phyloP scores from a whole-genome alignment of 2,888 invertebrate genomes.

The Lymantria dispar region DNA sequence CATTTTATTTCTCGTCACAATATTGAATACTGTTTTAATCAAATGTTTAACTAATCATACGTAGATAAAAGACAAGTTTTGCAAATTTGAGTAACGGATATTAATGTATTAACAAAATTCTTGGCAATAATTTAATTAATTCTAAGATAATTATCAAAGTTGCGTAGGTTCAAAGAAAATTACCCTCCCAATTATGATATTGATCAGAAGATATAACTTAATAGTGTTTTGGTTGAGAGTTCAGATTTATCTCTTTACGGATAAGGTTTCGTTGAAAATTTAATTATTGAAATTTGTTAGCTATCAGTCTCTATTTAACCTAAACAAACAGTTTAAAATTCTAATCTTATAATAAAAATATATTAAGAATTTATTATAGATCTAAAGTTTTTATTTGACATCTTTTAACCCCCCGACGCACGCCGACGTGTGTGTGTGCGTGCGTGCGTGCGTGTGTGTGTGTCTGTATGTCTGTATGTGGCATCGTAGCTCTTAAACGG shows the following conservation, averaged over 20 bases:
- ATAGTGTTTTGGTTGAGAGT: constrained; percentile 19
- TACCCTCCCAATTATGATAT: constrained; percentile 44
- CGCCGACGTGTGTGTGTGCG: no score
- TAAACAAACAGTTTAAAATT: no score
- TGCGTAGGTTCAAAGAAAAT: constrained; percentile 45
- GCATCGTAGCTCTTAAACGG: no score
- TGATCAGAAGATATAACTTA: constrained; percentile 39
- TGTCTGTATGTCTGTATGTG: no score
- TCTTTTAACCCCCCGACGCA: no score
- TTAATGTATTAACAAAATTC: constrained; percentile 38
- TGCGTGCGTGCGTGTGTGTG: no score
- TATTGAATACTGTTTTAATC: background rate
- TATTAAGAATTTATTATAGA: no score
- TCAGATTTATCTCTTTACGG: constrained; percentile 6
- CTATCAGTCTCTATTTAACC: background rate
- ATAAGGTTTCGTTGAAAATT: constrained; percentile 10
- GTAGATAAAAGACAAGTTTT: constrained; percentile 5
- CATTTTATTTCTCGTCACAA: background rate
- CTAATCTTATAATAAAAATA: no score
- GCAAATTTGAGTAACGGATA: constrained; percentile 20
- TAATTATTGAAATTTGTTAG: constrained; percentile 3
- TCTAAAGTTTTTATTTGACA: no score
- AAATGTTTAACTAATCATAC: constrained; percentile 6
- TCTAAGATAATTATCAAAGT: constrained; percentile 42
- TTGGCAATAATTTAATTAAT: constrained; percentile 33